A percentile compares a stretch with the other conserved stretches of the same genome.
These are phyloP conservation scores for Leptinotarsa defecta DNA, from an alignment of 1,140 invertebrate genomes.

Conservation along the genomic window DNA sequence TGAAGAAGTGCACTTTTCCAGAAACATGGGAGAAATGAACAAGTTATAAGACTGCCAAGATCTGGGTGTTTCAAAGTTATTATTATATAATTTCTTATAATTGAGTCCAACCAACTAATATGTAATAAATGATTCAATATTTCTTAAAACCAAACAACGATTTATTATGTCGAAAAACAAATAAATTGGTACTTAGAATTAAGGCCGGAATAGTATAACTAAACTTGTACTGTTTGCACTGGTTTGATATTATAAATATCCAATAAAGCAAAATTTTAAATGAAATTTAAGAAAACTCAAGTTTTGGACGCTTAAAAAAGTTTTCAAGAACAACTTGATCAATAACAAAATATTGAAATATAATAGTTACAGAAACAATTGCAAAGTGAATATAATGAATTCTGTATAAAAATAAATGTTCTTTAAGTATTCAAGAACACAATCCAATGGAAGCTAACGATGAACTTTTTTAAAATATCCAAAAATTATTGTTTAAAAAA, in stretches of 20 bases:
- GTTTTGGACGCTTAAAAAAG: neutral
- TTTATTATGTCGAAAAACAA: conserved; percentile 14
- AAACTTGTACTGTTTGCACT: neutral
- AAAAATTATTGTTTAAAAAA: neutral
- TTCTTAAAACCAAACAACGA: conserved; percentile 15
- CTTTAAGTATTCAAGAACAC: neutral
- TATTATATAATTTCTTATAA: too few species aligned
- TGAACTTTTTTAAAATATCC: too few species aligned
- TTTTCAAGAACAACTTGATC: neutral
- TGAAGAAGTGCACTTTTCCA: too few species aligned
- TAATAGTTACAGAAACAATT: too few species aligned
- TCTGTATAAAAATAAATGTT: neutral
- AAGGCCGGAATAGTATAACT: conserved; percentile 5
- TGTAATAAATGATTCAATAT: neutral
- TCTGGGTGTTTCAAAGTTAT: too few species aligned
- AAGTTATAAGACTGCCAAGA: too few species aligned
- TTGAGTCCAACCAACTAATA: too few species aligned
- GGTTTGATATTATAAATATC: neutral
- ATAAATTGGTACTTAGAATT: conserved; percentile 7
- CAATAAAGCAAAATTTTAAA: neutral
- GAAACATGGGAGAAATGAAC: too few species aligned
- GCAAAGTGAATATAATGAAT: too few species aligned
- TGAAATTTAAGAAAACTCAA: too few species aligned
- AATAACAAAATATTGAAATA: neutral
- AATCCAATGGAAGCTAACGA: neutral